Base-by-base conservation (phyloP, 2,888 invertebrate species). In the Entomobrya multifasciata region DNA sequence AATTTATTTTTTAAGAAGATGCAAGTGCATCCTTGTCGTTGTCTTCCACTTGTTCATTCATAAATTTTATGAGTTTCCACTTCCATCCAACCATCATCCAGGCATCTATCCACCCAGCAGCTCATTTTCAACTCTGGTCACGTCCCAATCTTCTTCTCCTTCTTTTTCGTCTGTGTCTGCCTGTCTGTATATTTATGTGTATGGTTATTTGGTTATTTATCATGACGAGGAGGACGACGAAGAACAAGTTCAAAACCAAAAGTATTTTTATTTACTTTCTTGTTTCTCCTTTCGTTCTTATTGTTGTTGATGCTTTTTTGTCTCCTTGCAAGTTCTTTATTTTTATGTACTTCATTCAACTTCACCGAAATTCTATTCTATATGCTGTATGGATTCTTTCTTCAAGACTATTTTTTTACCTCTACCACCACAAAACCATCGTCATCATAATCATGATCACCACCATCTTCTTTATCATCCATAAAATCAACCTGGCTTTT, bases 111-210 rank as follows among this genome's bases (percentile, higher is more conserved):
- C n/a, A n/a, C 36, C 36, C 4, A 8, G 36, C 36, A 41, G n/a
- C 65, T 83, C 67, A 76, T 76, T 83, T 67, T 55, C 22, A 55
- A 82, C 62, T 30, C 81, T 60, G 57, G 44, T 81, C 82, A 82
- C 82, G 82, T 82, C 62, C 62, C 62, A 44, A n/a, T 25, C n/a
- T n/a, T 60, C 22, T 57, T 44, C 60, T 60, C 65, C 62, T 60
- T 44, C 5, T 11, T 60, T 6, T 36, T 41, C 6, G 36, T 17
- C 65, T n/a, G 27, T 57, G 20, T 60, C 55, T 57, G 10, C 20
- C 57, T 25, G 11, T 57, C 55, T 22, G 20, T 20, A 25, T 36
- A 25, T 3, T 57, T 22, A n/a, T n/a, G n/a, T n/a, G n/a, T n/a
- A n/a, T n/a, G n/a, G n/a, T n/a, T n/a, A n/a, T n/a, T n/a, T n/a